These are phyloP conservation scores for Distichodus sexfasciatus DNA, from an alignment of 2,797 vertebrate species.

Conservation along the genomic window DNA sequence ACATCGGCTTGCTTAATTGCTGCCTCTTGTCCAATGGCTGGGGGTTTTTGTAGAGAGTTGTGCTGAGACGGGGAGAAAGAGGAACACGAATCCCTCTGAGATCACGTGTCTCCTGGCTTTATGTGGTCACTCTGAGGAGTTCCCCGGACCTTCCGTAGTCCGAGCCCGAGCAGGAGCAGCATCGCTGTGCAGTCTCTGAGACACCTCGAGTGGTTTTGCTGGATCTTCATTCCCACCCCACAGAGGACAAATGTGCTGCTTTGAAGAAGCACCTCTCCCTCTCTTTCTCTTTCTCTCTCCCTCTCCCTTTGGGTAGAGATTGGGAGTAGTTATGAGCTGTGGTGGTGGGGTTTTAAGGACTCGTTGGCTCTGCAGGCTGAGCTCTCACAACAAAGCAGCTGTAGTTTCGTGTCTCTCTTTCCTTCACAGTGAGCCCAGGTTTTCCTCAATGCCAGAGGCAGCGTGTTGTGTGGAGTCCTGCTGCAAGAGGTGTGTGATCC, in stretches of 20 bases:
- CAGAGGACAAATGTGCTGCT: background rate
- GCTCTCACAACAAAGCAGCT: background rate
- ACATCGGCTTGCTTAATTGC: slow-evolving; percentile 80
- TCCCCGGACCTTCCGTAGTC: too few species aligned
- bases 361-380: background rate
- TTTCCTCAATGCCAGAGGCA: background rate
- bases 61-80: slow-evolving; percentile 17
- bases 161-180: too few species aligned
- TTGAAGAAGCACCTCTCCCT: background rate
- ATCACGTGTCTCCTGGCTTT: background rate
- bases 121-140: too few species aligned
- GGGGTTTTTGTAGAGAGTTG: slow-evolving; percentile 48
- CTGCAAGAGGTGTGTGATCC: slow-evolving; percentile 28
- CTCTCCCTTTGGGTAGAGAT: background rate
- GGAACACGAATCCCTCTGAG: slow-evolving; percentile 7
- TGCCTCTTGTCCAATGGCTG: slow-evolving; percentile 69
- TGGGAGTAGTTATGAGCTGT: too few species aligned
- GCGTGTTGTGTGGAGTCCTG: background rate
- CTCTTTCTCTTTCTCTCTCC: background rate
- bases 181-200: background rate
- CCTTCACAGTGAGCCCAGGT: background rate
- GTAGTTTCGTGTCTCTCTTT: background rate
- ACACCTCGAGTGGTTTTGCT: too few species aligned
- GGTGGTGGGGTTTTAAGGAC: background rate
- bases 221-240: too few species aligned